These are phyloP conservation scores for Melipona bicolor DNA, from an alignment of 2,888 invertebrate genomes.

Conservation along the genomic window DNA sequence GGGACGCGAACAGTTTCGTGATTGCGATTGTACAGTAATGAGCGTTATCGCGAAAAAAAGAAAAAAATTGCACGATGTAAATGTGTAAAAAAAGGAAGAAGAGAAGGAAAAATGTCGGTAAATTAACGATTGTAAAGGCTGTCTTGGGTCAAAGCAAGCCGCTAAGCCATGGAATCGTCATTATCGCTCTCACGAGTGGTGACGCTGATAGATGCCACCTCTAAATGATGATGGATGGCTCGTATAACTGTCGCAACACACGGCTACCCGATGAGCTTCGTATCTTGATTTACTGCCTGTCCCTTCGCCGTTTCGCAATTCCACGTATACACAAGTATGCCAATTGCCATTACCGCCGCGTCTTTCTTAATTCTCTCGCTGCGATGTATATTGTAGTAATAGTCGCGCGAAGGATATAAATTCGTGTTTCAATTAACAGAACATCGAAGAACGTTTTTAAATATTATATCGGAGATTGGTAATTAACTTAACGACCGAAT, in stretches of 20 bases:
- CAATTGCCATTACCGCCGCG: slow-evolving; percentile 60
- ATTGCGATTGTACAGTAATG: slow-evolving; percentile 36
- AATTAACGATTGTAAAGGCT: slow-evolving; percentile 72
- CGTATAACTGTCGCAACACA: slow-evolving; percentile 81
- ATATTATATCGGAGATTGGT: neutral
- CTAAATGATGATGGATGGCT: slow-evolving; percentile 81
- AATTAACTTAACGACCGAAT: neutral
- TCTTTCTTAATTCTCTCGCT: slow-evolving; percentile 50
- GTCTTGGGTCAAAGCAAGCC: slow-evolving; percentile 73
- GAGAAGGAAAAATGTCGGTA: slow-evolving; percentile 60
- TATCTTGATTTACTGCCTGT: slow-evolving; percentile 80
- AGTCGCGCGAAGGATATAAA: no score
- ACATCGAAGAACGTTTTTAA: no score
- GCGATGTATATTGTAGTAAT: no score
- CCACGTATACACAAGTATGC: slow-evolving; percentile 55
- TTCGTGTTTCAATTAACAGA: no score
- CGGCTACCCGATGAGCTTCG: slow-evolving; percentile 79
- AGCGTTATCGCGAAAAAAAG: slow-evolving; percentile 42
- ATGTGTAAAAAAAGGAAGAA: slow-evolving; percentile 1
- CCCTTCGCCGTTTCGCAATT: slow-evolving; percentile 75
- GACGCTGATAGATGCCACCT: slow-evolving; percentile 79
- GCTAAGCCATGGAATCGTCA: slow-evolving; percentile 75
- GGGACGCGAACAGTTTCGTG: neutral
- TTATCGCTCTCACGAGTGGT: slow-evolving; percentile 76
- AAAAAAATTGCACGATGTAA: slow-evolving; percentile 23